Conservation (phyloP, 2,113 vertebrate species). For the Columbina picui region DNA sequence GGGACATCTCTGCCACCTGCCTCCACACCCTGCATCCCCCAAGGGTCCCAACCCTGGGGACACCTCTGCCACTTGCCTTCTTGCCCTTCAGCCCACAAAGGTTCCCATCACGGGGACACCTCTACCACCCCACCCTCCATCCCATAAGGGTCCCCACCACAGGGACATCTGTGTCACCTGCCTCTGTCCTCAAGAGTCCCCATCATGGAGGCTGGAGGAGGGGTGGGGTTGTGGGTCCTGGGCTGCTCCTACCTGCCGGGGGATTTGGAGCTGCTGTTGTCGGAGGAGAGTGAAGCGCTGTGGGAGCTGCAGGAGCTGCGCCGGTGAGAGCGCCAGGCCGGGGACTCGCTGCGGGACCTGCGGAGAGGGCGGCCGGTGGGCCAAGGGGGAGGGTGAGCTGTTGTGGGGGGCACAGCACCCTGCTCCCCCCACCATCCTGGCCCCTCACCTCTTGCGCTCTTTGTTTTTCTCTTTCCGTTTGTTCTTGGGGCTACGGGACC, state of each 20-base stretch:
- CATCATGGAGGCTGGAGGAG: rapidly evolving
- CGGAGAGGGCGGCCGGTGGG: neutral
- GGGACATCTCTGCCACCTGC: neutral
- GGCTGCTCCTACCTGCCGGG: constrained; percentile 84
- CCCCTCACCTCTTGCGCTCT: constrained; percentile 90
- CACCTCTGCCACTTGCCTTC: rapidly evolving
- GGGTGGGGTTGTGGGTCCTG: rapidly evolving
- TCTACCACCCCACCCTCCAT: neutral
- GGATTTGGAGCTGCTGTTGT: constrained; percentile 87
- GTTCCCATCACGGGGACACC: neutral
- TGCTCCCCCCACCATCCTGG: rapidly evolving
- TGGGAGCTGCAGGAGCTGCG: constrained; percentile 92
- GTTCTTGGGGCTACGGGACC: constrained; percentile 92
- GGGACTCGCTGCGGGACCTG: constrained; percentile 89
- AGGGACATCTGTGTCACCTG: neutral
- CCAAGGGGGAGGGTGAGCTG: neutral
- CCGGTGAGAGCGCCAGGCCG: constrained; percentile 83
- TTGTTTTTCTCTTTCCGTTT: constrained; percentile 97
- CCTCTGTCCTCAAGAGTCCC: neutral
- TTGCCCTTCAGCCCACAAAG: neutral
- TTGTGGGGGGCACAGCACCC: rapidly evolving
- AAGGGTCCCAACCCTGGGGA: rapidly evolving
- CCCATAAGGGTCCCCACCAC: neutral
- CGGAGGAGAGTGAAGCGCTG: constrained; percentile 89
- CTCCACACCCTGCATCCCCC: neutral